Percentiles rank a stretch among this genome's conserved stretches.
phyloP scores from a whole-genome alignment of 2,113 vertebrate genomes.

The Octodon degus region DNA sequence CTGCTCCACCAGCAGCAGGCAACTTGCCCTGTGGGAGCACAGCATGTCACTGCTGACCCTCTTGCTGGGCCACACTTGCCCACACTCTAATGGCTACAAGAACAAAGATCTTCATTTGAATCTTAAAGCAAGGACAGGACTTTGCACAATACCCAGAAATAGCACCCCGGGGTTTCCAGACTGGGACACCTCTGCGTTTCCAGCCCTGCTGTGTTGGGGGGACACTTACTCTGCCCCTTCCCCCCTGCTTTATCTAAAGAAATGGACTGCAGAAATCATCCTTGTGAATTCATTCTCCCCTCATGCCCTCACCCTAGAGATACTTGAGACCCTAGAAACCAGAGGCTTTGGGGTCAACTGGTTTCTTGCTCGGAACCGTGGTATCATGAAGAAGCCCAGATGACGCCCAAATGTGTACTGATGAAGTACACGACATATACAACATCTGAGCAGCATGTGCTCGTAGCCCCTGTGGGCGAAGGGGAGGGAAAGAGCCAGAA shows the following conservation, averaged over 20 bases:
- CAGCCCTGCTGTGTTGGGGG: not conserved
- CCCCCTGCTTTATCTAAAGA: not conserved
- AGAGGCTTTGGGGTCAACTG: not conserved
- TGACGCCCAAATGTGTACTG: not conserved
- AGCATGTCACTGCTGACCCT: not conserved
- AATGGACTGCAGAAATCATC: not conserved
- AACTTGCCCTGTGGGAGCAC: not conserved
- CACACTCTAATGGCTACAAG: not conserved
- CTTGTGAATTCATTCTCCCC: not conserved
- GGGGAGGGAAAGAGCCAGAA: not conserved
- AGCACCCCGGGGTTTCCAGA: not conserved
- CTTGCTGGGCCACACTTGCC: not conserved
- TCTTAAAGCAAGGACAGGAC: not conserved
- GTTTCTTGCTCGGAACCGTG: not conserved
- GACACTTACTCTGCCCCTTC: not conserved
- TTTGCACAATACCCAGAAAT: not conserved
- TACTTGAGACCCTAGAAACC: not conserved
- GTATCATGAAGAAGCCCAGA: not conserved
- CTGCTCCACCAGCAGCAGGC: accelerated
- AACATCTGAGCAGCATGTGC: too few species aligned
- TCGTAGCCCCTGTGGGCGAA: not conserved
- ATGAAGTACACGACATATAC: too few species aligned
- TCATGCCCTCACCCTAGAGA: not conserved
- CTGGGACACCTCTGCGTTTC: not conserved
- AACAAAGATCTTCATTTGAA: not conserved